Conservation (phyloP, 2,888 invertebrate genomes). For the Amphiduros pacificus region DNA sequence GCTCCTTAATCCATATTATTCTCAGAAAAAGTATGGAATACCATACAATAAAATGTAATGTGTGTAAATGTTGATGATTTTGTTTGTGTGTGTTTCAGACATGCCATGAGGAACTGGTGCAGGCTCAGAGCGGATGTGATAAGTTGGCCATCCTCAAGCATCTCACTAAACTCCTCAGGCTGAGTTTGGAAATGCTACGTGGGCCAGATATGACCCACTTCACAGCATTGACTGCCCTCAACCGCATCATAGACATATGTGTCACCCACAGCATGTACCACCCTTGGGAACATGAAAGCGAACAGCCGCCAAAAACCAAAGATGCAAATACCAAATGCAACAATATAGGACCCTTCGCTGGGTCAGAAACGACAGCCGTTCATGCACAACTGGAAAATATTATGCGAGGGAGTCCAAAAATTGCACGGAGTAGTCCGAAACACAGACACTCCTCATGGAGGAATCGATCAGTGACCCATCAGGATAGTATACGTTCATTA, state of each 20-base stretch:
- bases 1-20: too few relatives aligned
- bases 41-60: too few relatives aligned
- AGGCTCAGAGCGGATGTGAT: slow-evolving; percentile 27
- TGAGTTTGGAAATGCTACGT: slow-evolving; percentile 65
- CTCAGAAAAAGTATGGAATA: too few relatives aligned
- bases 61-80: background rate
- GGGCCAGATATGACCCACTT: slow-evolving; percentile 62
- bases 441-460: slow-evolving; percentile 14
- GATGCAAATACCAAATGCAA: background rate
- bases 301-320: background rate
- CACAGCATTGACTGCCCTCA: slow-evolving; percentile 67
- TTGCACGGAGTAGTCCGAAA: slow-evolving; percentile 8
- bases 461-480: slow-evolving; percentile 10
- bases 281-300: slow-evolving; percentile 29
- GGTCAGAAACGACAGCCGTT: slow-evolving; percentile 3
- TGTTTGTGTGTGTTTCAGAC: slow-evolving; percentile 23
- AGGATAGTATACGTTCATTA: slow-evolving; percentile 19
- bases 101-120: slow-evolving; percentile 28
- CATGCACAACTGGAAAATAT: slow-evolving; percentile 12
- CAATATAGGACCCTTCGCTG: background rate
- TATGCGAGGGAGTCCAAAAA: slow-evolving; percentile 14
- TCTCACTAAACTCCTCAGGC: slow-evolving; percentile 64
- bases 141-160: slow-evolving; percentile 56
- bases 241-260: slow-evolving; percentile 64
- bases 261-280: slow-evolving; percentile 60